Percentiles rank a stretch among this genome's conserved stretches.
Evolutionary conservation across 92 coral and sea anemone species (phyloP).

Genomic region (Chrysogorgia sp.): DNA sequence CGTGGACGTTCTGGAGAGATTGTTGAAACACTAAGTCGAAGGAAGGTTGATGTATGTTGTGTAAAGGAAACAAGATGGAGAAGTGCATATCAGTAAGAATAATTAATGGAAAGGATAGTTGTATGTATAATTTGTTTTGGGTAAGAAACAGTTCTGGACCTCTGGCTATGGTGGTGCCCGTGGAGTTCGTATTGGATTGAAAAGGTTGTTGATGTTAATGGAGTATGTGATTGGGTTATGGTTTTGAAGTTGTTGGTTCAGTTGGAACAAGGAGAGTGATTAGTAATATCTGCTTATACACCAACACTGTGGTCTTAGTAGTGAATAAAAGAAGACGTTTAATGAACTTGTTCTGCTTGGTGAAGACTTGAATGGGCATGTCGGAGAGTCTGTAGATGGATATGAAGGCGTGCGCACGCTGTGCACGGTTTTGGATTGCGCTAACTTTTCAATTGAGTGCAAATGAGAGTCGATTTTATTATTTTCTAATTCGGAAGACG

Average conservation of each 20-base stretch:
- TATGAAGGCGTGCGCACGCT: constrained; percentile 51
- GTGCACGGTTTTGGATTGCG: constrained; percentile 44
- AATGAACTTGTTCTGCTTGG: constrained; percentile 15
- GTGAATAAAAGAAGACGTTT: constrained; percentile 24
- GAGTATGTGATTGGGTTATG: constrained; percentile 7
- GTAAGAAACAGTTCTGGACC: constrained; percentile 9
- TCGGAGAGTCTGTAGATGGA: constrained; percentile 11
- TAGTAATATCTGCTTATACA: constrained; percentile 31
- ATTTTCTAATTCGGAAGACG: too few relatives aligned
- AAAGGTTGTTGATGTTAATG: constrained; percentile 24
- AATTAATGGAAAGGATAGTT: constrained; percentile 12
- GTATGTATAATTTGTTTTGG: constrained; percentile 2
- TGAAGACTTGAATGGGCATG: constrained; percentile 45
- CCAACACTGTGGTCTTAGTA: constrained; percentile 31
- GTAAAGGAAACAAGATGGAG: constrained; percentile 20
- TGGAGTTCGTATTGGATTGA: constrained; percentile 39
- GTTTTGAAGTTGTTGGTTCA: background rate
- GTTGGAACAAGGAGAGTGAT: constrained; percentile 9
- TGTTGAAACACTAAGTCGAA: background rate
- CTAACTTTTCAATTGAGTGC: constrained; percentile 40
- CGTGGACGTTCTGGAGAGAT: background rate
- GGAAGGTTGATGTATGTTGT: background rate
- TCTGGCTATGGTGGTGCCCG: constrained; percentile 15
- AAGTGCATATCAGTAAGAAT: constrained; percentile 17
- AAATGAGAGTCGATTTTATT: constrained; percentile 21